These are phyloP conservation scores for Lepeophtheirus nordmannii DNA, from an alignment of 2,888 invertebrate species.

Conservation along the genomic window DNA sequence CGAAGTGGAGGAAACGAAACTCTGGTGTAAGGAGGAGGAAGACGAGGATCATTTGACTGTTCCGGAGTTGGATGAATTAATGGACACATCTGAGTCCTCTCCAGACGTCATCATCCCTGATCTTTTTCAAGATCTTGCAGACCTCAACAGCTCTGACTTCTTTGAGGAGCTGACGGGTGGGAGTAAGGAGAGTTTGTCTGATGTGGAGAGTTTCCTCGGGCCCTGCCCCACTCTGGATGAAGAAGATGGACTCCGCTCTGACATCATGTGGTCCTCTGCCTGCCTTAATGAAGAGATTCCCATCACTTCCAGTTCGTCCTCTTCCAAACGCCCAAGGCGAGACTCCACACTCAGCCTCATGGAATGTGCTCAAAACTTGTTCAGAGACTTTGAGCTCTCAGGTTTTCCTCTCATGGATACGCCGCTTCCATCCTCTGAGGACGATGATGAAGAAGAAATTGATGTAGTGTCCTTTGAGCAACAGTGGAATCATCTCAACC, in stretches of 20 bases:
- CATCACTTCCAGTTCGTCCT: neutral
- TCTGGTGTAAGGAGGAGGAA: neutral
- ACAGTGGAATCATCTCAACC: neutral
- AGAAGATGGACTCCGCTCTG: conserved; percentile 5
- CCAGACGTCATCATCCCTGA: neutral
- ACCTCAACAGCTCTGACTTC: neutral
- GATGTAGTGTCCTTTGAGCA: conserved; percentile 11
- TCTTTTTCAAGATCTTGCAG: neutral
- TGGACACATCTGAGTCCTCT: neutral
- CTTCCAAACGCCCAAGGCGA: neutral
- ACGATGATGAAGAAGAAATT: conserved; percentile 23
- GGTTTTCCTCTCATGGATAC: conserved; percentile 4
- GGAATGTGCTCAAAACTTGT: conserved; percentile 14
- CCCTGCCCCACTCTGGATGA: neutral
- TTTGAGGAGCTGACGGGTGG: neutral
- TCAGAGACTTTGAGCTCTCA: neutral
- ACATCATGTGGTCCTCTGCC: conserved; percentile 21
- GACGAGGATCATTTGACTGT: neutral
- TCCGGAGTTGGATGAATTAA: neutral
- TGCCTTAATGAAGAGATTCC: neutral
- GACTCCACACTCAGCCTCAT: conserved; percentile 19
- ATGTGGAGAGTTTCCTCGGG: neutral
- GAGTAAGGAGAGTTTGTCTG: neutral
- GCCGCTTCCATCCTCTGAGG: neutral
- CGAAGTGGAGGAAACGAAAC: neutral